phyloP scores from a whole-genome alignment of 1,140 invertebrate species.

The Paraescarpia echinospica region DNA sequence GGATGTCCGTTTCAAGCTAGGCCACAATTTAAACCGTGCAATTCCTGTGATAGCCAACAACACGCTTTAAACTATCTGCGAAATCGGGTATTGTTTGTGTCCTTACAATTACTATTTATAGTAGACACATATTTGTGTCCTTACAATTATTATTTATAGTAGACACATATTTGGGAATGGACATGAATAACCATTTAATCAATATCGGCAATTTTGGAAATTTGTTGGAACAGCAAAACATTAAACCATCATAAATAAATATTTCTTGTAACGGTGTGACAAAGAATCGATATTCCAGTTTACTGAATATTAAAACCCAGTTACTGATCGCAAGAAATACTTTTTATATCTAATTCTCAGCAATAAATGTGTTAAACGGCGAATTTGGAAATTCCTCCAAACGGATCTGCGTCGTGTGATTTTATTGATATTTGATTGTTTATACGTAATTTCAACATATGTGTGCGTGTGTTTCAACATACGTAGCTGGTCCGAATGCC shows the following conservation, averaged over 20 bases:
- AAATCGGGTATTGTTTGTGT: too few species aligned
- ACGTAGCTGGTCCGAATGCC: not conserved
- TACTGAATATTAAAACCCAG: not conserved
- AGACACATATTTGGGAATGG: not conserved
- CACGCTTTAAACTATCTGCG: too few species aligned
- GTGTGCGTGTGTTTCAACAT: too few species aligned
- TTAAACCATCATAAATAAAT: too few species aligned
- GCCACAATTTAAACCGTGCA: too few species aligned
- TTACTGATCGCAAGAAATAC: not conserved
- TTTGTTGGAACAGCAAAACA: not conserved
- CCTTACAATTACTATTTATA: not conserved
- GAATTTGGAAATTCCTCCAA: not conserved
- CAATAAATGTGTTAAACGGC: not conserved
- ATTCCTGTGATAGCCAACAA: too few species aligned
- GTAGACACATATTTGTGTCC: not conserved
- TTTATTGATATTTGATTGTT: not conserved
- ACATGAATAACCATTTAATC: not conserved
- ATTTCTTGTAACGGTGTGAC: not conserved
- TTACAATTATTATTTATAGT: not conserved
- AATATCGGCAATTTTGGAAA: not conserved
- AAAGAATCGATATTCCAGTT: not conserved
- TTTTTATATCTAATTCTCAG: not conserved
- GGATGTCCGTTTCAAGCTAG: too few species aligned
- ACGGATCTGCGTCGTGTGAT: not conserved
- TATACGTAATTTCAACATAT: not conserved